Base-by-base conservation (phyloP, 2,113 vertebrate species). In the Clarias magur region DNA sequence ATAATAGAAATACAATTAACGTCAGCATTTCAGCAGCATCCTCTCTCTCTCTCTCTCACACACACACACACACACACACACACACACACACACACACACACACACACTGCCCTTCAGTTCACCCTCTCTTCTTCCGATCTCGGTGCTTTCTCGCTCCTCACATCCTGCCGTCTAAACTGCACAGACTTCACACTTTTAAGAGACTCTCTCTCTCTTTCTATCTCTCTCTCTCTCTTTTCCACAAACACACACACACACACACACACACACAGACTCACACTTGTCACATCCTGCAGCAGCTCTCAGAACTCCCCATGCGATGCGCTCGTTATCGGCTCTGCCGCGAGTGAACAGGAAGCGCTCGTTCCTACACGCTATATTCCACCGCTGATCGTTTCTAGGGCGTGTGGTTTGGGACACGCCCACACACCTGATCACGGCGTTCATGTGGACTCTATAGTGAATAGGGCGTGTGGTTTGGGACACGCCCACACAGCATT, bases 81-180 rank as follows among this genome's bases (percentile, higher is more conserved):
- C 75, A 78, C 75, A 30, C 76, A 30, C 76, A 30, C 75, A 27
- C 75, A 16, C 76, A 27, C 76, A 19, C 76, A 57, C 76, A 21
- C 78, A 34, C n/a, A 75, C 34, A 56, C 65, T 85, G 62, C 83
- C 76, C 68, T 54, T 85, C 27, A 65, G 21, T 82, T 67, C 62
- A 65, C 68, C 63, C 76, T 88, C 87, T 88, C 65, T 73, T 85
- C 73, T 80, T 85, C 83, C 76, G 67, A 88, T 59, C 27, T 30
- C 10, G 19, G 78, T 60, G 79, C 65, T 59, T 84, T 88, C 85
- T 82, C 87, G 65, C 78, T 56, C n/a, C 67, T 56, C 19, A 84
- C 82, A 57, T 84, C 78, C 87, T 73, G 73, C 65, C 80, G 27
- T 85, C 68, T 82, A 82, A 88, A 88, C 59, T 38, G 48, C 80